These are phyloP conservation scores for Cherax quadricarinatus DNA, from an alignment of 1,140 invertebrate species.

Conservation along the genomic window DNA sequence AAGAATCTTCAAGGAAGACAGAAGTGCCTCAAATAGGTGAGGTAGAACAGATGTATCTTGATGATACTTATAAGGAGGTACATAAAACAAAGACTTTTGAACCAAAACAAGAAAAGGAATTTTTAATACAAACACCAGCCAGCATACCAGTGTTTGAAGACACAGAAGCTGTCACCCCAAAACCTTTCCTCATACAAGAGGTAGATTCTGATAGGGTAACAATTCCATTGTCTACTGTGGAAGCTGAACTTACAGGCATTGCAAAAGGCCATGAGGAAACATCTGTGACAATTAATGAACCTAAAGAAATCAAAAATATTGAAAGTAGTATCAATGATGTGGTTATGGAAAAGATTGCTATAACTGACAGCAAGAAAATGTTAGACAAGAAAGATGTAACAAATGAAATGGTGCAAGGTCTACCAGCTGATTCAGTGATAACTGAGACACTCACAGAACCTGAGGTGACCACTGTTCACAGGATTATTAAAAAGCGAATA, in stretches of 20 bases:
- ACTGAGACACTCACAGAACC: neutral
- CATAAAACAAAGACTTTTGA: neutral
- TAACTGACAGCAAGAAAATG: conserved; percentile 50
- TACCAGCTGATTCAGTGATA: conserved; percentile 21
- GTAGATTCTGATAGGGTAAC: neutral
- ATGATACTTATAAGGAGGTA: neutral
- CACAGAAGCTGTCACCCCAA: too few species aligned
- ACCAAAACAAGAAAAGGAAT: conserved; percentile 10
- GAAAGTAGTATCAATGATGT: neutral
- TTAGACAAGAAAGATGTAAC: conserved; percentile 47
- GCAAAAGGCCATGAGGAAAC: neutral
- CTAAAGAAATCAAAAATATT: neutral
- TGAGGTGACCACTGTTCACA: too few species aligned
- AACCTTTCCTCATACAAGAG: conserved; percentile 16
- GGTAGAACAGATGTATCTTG: neutral
- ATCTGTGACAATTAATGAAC: neutral
- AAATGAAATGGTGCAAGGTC: neutral
- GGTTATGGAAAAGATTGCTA: conserved; percentile 24
- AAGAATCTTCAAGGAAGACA: neutral
- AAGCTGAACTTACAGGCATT: conserved; percentile 1
- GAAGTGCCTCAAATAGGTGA: conserved; percentile 12
- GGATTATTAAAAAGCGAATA: neutral
- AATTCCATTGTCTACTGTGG: neutral
- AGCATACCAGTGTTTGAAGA: conserved; percentile 28
- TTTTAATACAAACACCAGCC: neutral